Evolutionary conservation across 2,113 vertebrate species (phyloP), one percentile per base, ranked within the genome.

Genomic region (Paralichthys olivaceus): DNA sequence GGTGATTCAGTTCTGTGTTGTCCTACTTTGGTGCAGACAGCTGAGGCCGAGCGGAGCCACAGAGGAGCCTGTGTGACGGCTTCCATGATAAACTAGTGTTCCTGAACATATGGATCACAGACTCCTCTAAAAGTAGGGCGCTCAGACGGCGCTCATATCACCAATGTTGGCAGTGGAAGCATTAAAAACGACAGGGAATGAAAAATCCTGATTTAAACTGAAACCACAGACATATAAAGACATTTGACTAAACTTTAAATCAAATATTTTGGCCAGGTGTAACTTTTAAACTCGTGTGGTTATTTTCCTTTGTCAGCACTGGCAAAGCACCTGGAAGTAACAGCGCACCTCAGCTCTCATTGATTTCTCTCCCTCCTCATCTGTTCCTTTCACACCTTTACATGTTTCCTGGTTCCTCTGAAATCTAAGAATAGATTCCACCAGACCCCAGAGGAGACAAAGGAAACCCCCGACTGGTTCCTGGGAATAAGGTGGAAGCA

Each of bases 341-440:
- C 40, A 23, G 54, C 8, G 17, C 65, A 26, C 55, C 61, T 66
- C 37, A 32, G 23, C 60, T 72, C 59, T 56, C 12, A 90, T 83
- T 80, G 89, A 87, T 82, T 75, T 60, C 56, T 70, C 61, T 72
- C 63, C 79, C 47, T 69, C 59, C 67, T 68, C 72, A 13, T 79
- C 61, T 34, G 32, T 74, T 70, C 64, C 58, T 58, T 54, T 51
- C 59, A 34, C 57, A 62, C 51, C 53, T 70, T 58, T 69, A 43
- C 57, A 59, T 28, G 13, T 70, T 79, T 53, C 67, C 60, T 76
- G 6, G 32, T 80, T 83, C 69, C 54, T 83, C 51, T 69, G 60
- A 73, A 73, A 32, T 67, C 81, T 28, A 62, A 74, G 59, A 90
- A 89, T 72, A 81, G 70, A 78, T 70, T 45, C 43, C 15, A 26